Base-by-base conservation (phyloP, 2,113 vertebrate genomes). In the Odobenus rosmarus region DNA sequence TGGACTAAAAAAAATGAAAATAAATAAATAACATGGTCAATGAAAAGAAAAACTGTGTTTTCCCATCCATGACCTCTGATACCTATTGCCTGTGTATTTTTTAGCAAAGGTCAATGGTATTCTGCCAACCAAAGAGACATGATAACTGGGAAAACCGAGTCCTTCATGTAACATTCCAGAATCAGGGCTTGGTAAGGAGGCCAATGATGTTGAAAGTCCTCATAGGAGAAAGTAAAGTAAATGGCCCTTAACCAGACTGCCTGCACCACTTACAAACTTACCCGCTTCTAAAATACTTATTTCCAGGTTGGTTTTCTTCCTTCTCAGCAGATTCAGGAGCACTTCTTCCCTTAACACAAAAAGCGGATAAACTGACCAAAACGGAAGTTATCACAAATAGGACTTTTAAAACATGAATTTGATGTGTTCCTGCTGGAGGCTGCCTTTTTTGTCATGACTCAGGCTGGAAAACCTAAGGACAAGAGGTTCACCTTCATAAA, bases 31-130 rank as follows among this genome's bases (percentile, higher is more conserved):
- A 31, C 0, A 82, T 79, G 16, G n/a, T 46, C 53, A 57, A 51
- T 77, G n/a, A 91, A 95, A 93, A 77, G 21, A 71, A 39, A 83
- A 96, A 86, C 26, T 36, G 1, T 49, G 10, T 86, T 92, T 94
- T 92, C 39, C 80, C 79, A 90, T 55, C 64, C 11, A 31, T 59
- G 81, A 64, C 15, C 15, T 61, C 61, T 85, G 33, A 39, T 36
- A 57, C 5, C 33, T 3, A 53, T 8, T 87, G 18, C 33, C 64
- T 72, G 4, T 72, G 7, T 31, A n/a, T 88, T 80, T 95, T 61
- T 61, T 72, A n/a, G 51, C 33, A 82, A 87, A 80, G 8, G 21
- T 49, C n/a, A 81, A 12, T 72, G 61, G 31, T 24, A 77, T 51
- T 59, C 39, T 71, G 49, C 36, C 74, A 83, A 7, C 51, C 51